phyloP scores from a whole-genome alignment of 2,797 vertebrate species.

The Macropodus opercularis region DNA sequence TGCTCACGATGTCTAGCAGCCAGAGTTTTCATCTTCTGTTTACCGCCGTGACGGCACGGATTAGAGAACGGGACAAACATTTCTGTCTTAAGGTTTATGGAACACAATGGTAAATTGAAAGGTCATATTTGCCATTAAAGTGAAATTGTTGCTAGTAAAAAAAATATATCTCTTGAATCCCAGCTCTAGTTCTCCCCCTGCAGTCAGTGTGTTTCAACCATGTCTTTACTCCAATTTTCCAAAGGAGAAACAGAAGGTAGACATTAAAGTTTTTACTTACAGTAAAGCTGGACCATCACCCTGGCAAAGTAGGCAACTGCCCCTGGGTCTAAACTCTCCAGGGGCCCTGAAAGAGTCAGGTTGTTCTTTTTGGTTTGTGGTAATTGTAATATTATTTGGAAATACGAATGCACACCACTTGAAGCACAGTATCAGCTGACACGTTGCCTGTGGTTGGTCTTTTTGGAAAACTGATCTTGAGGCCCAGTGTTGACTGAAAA shows the following conservation, averaged over 20 bases:
- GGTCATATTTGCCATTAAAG: conserved; percentile 45
- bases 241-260: too few relatives aligned
- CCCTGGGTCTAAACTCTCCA: background rate
- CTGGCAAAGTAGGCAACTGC: background rate
- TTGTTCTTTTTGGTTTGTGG: background rate
- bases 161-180: conserved; percentile 10
- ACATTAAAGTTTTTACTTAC: background rate
- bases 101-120: conserved; percentile 41
- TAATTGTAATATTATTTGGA: background rate
- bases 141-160: conserved; percentile 24
- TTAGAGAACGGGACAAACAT: conserved; percentile 51
- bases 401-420: background rate
- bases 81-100: conserved; percentile 29
- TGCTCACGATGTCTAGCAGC: conserved; percentile 17
- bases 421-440: background rate
- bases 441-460: background rate
- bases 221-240: conserved; percentile 5
- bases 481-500: background rate
- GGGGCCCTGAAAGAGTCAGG: too few relatives aligned
- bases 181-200: background rate
- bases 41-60: conserved; percentile 53
- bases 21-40: conserved; percentile 45
- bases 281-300: background rate
- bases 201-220: conserved; percentile 1
- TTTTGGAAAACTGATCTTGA: background rate